These are phyloP conservation scores for Chymomyza caudatula DNA, from an alignment of 2,888 invertebrate species.

Conservation along the genomic window DNA sequence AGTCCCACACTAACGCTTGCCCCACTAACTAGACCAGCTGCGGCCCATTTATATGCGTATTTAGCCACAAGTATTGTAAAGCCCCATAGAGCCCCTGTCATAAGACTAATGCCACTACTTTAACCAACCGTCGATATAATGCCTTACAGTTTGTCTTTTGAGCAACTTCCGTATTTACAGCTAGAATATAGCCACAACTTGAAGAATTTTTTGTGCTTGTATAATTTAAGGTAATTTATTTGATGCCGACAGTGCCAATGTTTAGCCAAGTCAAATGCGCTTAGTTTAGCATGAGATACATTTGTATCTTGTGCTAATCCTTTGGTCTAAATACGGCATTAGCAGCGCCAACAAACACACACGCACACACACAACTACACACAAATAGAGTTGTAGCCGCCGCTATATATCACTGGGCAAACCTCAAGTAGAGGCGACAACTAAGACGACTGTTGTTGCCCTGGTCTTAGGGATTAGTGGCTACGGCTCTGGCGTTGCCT, in stretches of 20 bases:
- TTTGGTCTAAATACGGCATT: slow-evolving; percentile 58
- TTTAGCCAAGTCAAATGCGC: slow-evolving; percentile 14
- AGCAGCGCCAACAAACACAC: slow-evolving; percentile 8
- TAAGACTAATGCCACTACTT: slow-evolving; percentile 54
- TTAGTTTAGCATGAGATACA: slow-evolving; percentile 47
- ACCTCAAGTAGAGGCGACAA: slow-evolving; percentile 49
- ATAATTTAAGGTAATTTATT: slow-evolving; percentile 57
- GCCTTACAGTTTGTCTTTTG: slow-evolving; percentile 51
- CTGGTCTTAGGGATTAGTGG: slow-evolving; percentile 49
- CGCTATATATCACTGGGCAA: slow-evolving; percentile 47
- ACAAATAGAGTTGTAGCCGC: slow-evolving; percentile 25
- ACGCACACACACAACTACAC: slow-evolving; percentile 36
- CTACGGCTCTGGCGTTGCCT: slow-evolving; percentile 42
- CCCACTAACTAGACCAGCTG: not conserved
- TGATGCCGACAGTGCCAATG: slow-evolving; percentile 8
- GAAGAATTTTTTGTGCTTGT: slow-evolving; percentile 20
- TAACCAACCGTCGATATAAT: slow-evolving; percentile 47
- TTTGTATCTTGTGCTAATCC: slow-evolving; percentile 63
- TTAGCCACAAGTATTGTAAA: not conserved
- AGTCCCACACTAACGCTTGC: not conserved
- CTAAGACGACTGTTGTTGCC: slow-evolving; percentile 36
- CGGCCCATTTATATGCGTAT: not conserved
- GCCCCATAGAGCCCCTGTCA: slow-evolving; percentile 11
- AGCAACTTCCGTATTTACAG: slow-evolving; percentile 44
- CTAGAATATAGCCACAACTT: slow-evolving; percentile 18